phyloP scores from a whole-genome alignment of 2,797 vertebrate genomes.

The Erithacus rubecula region DNA sequence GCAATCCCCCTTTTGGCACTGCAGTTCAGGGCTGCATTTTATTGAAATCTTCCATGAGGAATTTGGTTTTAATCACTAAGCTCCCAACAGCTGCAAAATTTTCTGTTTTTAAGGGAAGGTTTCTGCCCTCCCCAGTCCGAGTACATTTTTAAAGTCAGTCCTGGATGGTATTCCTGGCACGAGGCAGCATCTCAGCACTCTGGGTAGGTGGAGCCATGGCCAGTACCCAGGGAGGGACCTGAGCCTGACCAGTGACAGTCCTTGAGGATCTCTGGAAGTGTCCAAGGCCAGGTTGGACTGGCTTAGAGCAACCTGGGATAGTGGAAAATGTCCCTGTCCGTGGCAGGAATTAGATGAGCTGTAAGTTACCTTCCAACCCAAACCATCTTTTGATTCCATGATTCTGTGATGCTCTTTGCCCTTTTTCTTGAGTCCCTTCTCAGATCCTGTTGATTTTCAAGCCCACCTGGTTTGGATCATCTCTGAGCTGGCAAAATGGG shows the following conservation, averaged over 20 bases:
- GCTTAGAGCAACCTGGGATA: background rate
- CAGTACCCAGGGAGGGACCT: background rate
- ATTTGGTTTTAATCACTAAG: slow-evolving; percentile 60
- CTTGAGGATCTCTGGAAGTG: background rate
- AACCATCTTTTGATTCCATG: background rate
- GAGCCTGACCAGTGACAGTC: background rate
- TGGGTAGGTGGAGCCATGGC: background rate
- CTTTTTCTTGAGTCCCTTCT: background rate
- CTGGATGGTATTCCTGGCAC: background rate
- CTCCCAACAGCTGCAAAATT: slow-evolving; percentile 53
- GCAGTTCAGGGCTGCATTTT: slow-evolving; percentile 46
- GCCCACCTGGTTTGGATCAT: background rate
- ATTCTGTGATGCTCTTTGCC: background rate
- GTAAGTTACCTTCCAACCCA: background rate
- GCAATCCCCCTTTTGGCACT: slow-evolving; percentile 26
- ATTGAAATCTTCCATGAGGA: slow-evolving; percentile 47
- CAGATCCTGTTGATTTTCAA: background rate
- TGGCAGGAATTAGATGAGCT: background rate
- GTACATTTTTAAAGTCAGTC: slow-evolving; percentile 34
- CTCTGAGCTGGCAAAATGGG: background rate
- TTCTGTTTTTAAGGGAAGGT: slow-evolving; percentile 31
- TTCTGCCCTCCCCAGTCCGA: background rate
- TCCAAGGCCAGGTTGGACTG: background rate
- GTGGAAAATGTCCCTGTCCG: background rate
- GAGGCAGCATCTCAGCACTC: background rate